Conservation (phyloP, 2,888 invertebrate species). For the Bombylius major region DNA sequence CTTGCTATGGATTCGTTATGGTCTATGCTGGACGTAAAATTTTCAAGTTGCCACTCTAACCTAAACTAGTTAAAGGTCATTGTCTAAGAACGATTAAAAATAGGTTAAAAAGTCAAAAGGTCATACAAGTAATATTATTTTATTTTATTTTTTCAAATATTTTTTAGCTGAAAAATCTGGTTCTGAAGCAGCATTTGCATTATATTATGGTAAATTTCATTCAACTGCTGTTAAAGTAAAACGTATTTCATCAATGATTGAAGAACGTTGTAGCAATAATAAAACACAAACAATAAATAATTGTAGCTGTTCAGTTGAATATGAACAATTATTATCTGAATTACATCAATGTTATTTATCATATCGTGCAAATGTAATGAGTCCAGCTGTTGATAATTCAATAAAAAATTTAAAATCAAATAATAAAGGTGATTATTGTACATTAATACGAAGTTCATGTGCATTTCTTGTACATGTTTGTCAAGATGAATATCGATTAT, state of each 20-base stretch:
- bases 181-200: conserved; percentile 61
- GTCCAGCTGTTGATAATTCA: conserved; percentile 56
- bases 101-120: too few relatives aligned
- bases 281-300: conserved; percentile 20
- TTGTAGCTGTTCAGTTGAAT: conserved; percentile 54
- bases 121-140: not conserved
- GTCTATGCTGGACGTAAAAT: too few relatives aligned
- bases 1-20: too few relatives aligned
- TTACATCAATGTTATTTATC: conserved; percentile 72
- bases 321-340: conserved; percentile 56
- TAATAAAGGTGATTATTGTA: conserved; percentile 64
- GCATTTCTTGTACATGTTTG: conserved; percentile 86
- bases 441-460: conserved; percentile 74
- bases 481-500: conserved; percentile 86
- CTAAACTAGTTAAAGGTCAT: too few relatives aligned
- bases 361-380: conserved; percentile 55
- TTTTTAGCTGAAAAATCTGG: conserved; percentile 21
- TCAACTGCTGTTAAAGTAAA: conserved; percentile 78
- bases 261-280: conserved; percentile 57
- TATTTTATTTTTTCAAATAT: not conserved
- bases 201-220: conserved; percentile 91
- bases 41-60: too few relatives aligned
- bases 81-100: too few relatives aligned
- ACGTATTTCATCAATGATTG: conserved; percentile 69
- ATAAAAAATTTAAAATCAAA: conserved; percentile 50